A percentile compares a stretch with the other conserved stretches of the same genome.
phyloP scores from a whole-genome alignment of 2,797 vertebrate species.

The Hephaestus fuliginosus region DNA sequence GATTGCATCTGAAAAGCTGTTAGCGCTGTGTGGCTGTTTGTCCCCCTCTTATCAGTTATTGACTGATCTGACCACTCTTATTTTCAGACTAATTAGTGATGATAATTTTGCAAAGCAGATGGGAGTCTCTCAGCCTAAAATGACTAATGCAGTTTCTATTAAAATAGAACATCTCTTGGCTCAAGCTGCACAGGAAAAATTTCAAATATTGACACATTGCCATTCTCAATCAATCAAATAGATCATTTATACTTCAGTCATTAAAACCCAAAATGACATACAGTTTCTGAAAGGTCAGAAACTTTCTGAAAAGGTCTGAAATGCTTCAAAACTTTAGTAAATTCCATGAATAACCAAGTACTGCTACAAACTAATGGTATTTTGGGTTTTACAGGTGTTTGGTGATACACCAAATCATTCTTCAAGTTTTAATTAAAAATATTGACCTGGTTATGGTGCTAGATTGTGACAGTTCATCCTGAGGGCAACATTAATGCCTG shows the following conservation, averaged over 20 bases:
- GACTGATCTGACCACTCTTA: constrained; percentile 56
- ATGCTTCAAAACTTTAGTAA: neutral
- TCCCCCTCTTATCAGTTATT: constrained; percentile 51
- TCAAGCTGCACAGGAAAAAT: constrained; percentile 1
- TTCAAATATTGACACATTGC: constrained; percentile 19
- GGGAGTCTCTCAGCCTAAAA: constrained; percentile 35
- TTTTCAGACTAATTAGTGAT: constrained; percentile 60
- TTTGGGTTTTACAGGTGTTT: neutral
- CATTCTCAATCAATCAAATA: constrained; percentile 33
- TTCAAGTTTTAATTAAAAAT: too few relatives aligned
- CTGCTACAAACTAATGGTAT: neutral
- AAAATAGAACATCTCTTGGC: constrained; percentile 21
- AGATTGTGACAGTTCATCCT: too few relatives aligned
- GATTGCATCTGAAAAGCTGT: constrained; percentile 45
- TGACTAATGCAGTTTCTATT: constrained; percentile 35
- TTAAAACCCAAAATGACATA: constrained; percentile 14
- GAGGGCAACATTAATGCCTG: neutral
- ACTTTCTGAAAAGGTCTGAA: too few relatives aligned
- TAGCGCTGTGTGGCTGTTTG: constrained; percentile 31
- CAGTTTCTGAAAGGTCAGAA: constrained; percentile 23
- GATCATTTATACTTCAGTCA: constrained; percentile 14
- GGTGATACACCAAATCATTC: neutral
- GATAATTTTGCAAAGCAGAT: constrained; percentile 60
- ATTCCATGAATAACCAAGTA: constrained; percentile 5
- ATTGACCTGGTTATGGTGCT: too few relatives aligned